A percentile compares a stretch with the other conserved stretches of the same genome.
phyloP scores from a whole-genome alignment of 2,113 vertebrate species.

The Vulpes vulpes region DNA sequence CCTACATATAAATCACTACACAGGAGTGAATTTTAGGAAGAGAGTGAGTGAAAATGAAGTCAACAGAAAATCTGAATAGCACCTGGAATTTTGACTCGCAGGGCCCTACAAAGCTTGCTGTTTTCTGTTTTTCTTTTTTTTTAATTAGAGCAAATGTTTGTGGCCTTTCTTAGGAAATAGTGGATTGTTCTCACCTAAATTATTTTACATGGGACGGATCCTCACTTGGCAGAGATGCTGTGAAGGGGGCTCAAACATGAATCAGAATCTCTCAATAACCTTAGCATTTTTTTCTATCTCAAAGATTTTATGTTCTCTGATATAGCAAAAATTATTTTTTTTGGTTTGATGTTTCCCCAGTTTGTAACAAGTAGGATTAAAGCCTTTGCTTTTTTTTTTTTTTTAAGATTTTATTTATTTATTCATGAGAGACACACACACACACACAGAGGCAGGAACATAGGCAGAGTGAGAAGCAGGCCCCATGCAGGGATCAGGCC shows the following conservation, averaged over 20 bases:
- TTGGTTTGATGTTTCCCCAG: background rate
- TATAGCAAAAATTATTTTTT: background rate
- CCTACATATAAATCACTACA: background rate
- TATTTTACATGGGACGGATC: background rate
- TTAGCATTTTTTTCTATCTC: background rate
- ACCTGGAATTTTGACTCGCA: background rate
- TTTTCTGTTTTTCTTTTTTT: background rate
- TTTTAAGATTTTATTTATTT: no score
- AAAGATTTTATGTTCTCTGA: background rate
- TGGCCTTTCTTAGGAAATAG: background rate
- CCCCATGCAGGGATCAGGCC: no score
- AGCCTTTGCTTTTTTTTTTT: background rate
- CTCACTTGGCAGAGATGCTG: background rate
- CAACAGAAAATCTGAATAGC: background rate
- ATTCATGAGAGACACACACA: no score
- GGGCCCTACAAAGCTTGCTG: background rate
- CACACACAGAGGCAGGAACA: no score
- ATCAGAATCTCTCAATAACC: conserved; percentile 45
- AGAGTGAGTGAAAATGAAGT: background rate
- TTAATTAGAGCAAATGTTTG: background rate
- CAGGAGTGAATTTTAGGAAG: conserved; percentile 41
- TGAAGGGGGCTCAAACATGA: conserved; percentile 25
- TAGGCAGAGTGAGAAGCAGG: no score
- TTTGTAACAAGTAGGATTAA: conserved; percentile 27
- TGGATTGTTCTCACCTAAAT: background rate